Percentiles rank a stretch among this genome's conserved stretches.
Evolutionary conservation across 37 sponge, comb jelly and placozoan genomes (phyloP).

Genomic region (Agelas oroides): DNA sequence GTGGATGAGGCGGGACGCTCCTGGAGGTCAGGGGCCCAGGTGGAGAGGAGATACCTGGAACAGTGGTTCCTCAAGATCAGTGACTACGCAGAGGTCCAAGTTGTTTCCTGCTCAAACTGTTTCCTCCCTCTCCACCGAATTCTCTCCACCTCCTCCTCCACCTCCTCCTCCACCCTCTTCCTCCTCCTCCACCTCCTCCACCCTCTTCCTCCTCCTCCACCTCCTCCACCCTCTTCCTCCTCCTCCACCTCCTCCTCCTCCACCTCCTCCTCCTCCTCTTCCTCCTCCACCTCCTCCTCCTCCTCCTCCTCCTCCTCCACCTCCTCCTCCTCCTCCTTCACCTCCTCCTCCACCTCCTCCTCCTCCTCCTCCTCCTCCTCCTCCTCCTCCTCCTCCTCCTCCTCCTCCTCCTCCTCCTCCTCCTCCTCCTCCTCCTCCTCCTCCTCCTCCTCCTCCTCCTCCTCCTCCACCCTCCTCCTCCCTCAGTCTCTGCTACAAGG

Average conservation of each 20-base stretch:
- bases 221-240: not conserved
- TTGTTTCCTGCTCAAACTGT: too few species aligned
- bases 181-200: constrained; percentile 12
- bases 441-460: not conserved
- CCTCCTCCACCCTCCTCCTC: not conserved
- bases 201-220: not conserved
- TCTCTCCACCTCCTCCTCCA: not conserved
- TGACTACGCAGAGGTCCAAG: constrained; percentile 67
- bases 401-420: not conserved
- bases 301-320: constrained; percentile 1
- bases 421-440: not conserved
- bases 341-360: constrained; percentile 7
- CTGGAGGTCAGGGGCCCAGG: constrained; percentile 89
- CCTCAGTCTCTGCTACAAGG: constrained; percentile 68
- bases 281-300: constrained; percentile 1
- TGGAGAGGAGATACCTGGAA: constrained; percentile 64
- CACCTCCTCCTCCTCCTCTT: not conserved
- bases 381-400: constrained; percentile 3
- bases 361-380: constrained; percentile 1
- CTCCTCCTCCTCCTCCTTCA: too few species aligned
- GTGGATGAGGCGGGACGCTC: constrained; percentile 81
- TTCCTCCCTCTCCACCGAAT: not conserved
- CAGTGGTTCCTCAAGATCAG: constrained; percentile 91
- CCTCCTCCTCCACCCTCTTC: constrained; percentile 3
- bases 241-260: constrained; percentile 4